Evolutionary conservation across 1,140 invertebrate species (phyloP).

Genomic region (Leucophenga varia): DNA sequence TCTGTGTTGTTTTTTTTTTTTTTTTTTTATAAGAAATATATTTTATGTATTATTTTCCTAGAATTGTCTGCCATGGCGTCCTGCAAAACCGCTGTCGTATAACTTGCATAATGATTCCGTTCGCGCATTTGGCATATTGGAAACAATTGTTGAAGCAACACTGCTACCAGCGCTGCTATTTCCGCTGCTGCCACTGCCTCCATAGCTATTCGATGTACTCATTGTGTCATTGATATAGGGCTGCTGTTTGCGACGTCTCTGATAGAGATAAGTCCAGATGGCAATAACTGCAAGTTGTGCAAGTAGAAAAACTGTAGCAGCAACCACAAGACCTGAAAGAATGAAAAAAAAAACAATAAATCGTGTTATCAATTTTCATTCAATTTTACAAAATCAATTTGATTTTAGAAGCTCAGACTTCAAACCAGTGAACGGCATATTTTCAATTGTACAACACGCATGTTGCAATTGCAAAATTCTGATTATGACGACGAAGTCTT

Average conservation of each 20-base stretch:
- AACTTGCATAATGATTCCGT: slow-evolving; percentile 79
- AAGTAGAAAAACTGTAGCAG: slow-evolving; percentile 74
- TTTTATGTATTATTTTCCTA: slow-evolving; percentile 56
- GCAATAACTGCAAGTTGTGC: slow-evolving; percentile 78
- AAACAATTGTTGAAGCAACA: slow-evolving; percentile 28
- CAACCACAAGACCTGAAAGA: slow-evolving; percentile 68
- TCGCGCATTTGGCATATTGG: slow-evolving; percentile 59
- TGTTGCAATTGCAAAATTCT: no score
- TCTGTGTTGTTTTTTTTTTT: no score
- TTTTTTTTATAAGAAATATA: no score
- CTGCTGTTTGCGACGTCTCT: slow-evolving; percentile 63
- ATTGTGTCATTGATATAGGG: slow-evolving; percentile 22
- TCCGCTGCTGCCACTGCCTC: slow-evolving; percentile 2
- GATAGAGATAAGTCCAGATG: slow-evolving; percentile 80
- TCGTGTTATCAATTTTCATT: background rate
- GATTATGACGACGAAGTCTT: no score
- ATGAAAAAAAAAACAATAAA: background rate
- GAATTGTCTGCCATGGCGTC: slow-evolving; percentile 74
- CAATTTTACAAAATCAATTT: background rate
- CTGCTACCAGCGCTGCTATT: slow-evolving; percentile 35
- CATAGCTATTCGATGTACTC: slow-evolving; percentile 10
- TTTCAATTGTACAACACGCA: no score
- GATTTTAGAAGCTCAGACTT: no score
- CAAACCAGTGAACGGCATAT: no score
- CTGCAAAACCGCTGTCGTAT: slow-evolving; percentile 73